A percentile compares a stretch with the other conserved stretches of the same genome.
Conservation (phyloP, 2,888 invertebrate genomes). For the Taphrorychus bicolor region DNA sequence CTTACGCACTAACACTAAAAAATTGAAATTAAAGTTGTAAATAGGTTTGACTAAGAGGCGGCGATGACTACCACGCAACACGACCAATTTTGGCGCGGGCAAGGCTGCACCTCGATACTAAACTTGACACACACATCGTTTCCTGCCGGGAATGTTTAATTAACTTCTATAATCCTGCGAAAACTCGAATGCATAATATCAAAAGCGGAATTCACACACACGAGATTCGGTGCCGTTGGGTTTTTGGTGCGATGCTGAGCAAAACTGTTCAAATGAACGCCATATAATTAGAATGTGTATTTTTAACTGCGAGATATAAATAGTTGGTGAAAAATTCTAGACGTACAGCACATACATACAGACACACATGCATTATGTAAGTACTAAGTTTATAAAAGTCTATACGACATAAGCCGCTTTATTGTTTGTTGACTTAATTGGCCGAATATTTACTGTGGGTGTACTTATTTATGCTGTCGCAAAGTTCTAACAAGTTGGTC, state of each 20-base stretch:
- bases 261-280: constrained; percentile 35
- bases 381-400: constrained; percentile 42
- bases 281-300: constrained; percentile 54
- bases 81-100: constrained; percentile 54
- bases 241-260: constrained; percentile 24
- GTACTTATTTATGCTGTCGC: neutral
- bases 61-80: constrained; percentile 53
- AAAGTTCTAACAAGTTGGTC: neutral
- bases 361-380: constrained; percentile 44
- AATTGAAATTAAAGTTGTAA: constrained; percentile 31
- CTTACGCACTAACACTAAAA: constrained; percentile 30
- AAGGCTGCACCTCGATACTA: constrained; percentile 42
- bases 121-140: constrained; percentile 24
- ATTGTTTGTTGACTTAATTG: constrained; percentile 41
- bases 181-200: constrained; percentile 4
- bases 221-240: neutral
- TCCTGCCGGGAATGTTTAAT: constrained; percentile 20
- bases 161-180: constrained; percentile 7
- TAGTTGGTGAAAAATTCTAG: constrained; percentile 47
- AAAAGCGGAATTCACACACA: neutral
- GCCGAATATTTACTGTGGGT: constrained; percentile 12
- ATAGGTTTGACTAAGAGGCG: constrained; percentile 45
- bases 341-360: constrained; percentile 42
- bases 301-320: constrained; percentile 53
- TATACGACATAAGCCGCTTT: constrained; percentile 40